A percentile compares a stretch with the other conserved stretches of the same genome.
Evolutionary conservation across 2,888 invertebrate species (phyloP).

Genomic region (Saturnia pavonia): DNA sequence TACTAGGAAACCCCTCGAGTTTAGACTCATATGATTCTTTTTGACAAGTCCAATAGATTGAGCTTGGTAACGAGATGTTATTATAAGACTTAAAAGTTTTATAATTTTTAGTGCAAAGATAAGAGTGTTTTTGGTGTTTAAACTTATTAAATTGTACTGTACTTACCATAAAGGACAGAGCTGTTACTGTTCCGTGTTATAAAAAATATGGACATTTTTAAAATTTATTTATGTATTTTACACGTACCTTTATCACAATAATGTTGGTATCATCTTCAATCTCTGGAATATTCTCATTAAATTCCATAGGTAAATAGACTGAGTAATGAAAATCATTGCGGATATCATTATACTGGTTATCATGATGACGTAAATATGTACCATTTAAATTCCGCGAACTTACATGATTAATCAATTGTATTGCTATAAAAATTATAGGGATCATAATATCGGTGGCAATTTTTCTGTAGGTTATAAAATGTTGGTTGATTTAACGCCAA

Average conservation of each 20-base stretch:
- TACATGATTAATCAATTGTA: background rate
- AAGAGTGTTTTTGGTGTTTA: too few relatives aligned
- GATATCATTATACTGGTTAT: background rate
- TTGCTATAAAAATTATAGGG: background rate
- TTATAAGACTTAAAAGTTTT: too few relatives aligned
- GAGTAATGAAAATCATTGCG: background rate
- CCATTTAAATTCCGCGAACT: background rate
- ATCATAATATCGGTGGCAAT: background rate
- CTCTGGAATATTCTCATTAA: background rate
- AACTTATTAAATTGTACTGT: too few relatives aligned
- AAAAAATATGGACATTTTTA: too few relatives aligned
- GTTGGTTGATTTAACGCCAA: background rate
- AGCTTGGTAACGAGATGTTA: too few relatives aligned
- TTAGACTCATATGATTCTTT: too few relatives aligned
- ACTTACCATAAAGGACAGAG: too few relatives aligned
- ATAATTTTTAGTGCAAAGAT: too few relatives aligned
- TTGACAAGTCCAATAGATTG: too few relatives aligned
- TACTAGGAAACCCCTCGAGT: too few relatives aligned
- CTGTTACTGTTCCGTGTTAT: too few relatives aligned
- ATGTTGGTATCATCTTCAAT: background rate
- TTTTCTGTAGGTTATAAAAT: background rate
- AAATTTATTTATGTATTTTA: background rate
- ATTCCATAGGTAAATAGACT: background rate
- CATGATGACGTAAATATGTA: background rate
- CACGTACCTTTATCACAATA: conserved; percentile 1